phyloP scores from a whole-genome alignment of 2,888 invertebrate genomes.

The Temnothorax unifasciatus region DNA sequence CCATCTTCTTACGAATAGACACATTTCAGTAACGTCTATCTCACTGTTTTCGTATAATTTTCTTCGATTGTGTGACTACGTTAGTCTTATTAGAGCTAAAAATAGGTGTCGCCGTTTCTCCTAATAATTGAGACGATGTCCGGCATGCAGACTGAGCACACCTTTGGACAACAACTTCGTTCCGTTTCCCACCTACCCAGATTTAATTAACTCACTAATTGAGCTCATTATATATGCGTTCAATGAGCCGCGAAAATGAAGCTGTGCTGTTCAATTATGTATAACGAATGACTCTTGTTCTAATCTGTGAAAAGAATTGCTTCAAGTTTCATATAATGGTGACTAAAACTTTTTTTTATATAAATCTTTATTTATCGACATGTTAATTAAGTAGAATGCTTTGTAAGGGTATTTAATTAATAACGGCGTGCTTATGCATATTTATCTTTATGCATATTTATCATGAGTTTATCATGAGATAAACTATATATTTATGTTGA shows the following conservation, averaged over 20 bases:
- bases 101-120: slow-evolving; percentile 51
- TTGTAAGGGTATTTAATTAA: background rate
- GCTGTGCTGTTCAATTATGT: background rate
- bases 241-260: slow-evolving; percentile 25
- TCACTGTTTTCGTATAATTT: slow-evolving; percentile 57
- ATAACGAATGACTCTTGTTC: background rate
- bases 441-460: background rate
- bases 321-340: background rate
- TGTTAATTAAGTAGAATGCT: background rate
- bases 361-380: background rate
- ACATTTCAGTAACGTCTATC: slow-evolving; percentile 54
- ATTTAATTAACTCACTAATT: slow-evolving; percentile 47
- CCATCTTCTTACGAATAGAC: slow-evolving; percentile 37
- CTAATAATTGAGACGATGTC: slow-evolving; percentile 40
- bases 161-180: slow-evolving; percentile 40
- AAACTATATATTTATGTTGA: too few relatives aligned
- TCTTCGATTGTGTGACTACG: slow-evolving; percentile 42
- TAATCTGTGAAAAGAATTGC: background rate
- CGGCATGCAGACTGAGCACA: slow-evolving; percentile 24
- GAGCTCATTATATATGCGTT: slow-evolving; percentile 10
- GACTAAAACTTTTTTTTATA: background rate
- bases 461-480: too few relatives aligned
- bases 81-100: slow-evolving; percentile 58
- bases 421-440: background rate
- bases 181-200: background rate